A percentile compares a stretch with the other conserved stretches of the same genome.
Evolutionary conservation across 2,113 vertebrate species (phyloP).

Genomic region (Podocnemis expansa): DNA sequence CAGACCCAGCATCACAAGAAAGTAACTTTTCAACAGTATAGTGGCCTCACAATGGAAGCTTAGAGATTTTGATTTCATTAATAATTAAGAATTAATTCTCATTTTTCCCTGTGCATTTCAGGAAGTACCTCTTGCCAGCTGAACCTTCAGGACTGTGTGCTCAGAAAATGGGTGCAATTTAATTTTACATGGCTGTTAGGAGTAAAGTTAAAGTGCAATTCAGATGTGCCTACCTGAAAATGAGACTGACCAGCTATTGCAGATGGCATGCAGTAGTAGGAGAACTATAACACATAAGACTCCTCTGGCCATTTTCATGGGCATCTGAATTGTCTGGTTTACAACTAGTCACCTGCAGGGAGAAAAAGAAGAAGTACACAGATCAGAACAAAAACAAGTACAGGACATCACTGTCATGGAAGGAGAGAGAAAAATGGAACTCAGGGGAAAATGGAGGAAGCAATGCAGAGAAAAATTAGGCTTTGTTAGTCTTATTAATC

Average conservation of each 20-base stretch:
- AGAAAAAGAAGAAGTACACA: background rate
- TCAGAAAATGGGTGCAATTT: background rate
- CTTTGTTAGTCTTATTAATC: background rate
- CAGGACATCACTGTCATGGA: background rate
- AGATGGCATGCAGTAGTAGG: slow-evolving; percentile 19
- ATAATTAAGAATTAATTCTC: background rate
- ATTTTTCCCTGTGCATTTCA: background rate
- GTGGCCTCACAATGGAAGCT: background rate
- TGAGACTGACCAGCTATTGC: background rate
- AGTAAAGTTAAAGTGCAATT: background rate
- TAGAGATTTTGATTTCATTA: background rate
- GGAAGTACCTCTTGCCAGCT: background rate
- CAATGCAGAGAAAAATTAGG: background rate
- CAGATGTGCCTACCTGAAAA: slow-evolving; percentile 31
- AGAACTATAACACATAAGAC: background rate
- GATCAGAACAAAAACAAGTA: background rate
- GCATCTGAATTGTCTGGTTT: background rate
- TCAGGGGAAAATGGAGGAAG: background rate
- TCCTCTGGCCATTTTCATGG: background rate
- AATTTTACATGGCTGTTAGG: background rate
- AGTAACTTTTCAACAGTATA: background rate
- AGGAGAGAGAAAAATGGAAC: background rate
- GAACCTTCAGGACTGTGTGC: background rate
- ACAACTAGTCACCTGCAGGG: background rate
- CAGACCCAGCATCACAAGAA: background rate